phyloP scores from a whole-genome alignment of 1,140 invertebrate species.

The Temnothorax longispinosus region DNA sequence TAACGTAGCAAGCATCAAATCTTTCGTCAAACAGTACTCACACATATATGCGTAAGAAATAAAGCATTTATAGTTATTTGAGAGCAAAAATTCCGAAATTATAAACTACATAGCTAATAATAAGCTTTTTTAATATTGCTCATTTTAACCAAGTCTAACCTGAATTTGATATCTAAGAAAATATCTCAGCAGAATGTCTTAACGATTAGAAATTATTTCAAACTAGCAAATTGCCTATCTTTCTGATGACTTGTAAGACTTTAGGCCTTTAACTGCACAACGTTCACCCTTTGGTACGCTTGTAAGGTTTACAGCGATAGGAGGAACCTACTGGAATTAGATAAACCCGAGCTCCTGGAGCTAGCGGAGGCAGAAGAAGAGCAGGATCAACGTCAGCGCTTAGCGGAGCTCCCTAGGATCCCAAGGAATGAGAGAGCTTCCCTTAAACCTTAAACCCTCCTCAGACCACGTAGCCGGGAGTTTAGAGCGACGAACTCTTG shows the following conservation, averaged over 20 bases:
- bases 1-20: neutral
- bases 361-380: slow-evolving; percentile 75
- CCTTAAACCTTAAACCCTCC: slow-evolving; percentile 84
- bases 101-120: neutral
- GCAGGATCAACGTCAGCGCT: slow-evolving; percentile 83
- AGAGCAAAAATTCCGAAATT: neutral
- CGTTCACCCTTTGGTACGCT: slow-evolving; percentile 50
- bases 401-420: slow-evolving; percentile 81
- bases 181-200: neutral
- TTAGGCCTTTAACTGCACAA: slow-evolving; percentile 46
- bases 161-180: neutral
- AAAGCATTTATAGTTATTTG: neutral
- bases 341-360: slow-evolving; percentile 81
- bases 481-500: slow-evolving; percentile 81
- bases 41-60: neutral
- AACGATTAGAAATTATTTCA: slow-evolving; percentile 21
- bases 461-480: slow-evolving; percentile 80
- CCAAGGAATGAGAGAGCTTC: slow-evolving; percentile 78
- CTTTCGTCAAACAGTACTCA: neutral
- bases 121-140: neutral
- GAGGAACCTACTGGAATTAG: slow-evolving; percentile 82
- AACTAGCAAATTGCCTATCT: slow-evolving; percentile 22
- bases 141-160: neutral
- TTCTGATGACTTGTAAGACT: slow-evolving; percentile 52
- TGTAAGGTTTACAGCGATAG: slow-evolving; percentile 70